Evolutionary conservation across 1,140 invertebrate genomes (phyloP), one percentile per base, ranked within the genome.

Genomic region (Hestina assimilis): DNA sequence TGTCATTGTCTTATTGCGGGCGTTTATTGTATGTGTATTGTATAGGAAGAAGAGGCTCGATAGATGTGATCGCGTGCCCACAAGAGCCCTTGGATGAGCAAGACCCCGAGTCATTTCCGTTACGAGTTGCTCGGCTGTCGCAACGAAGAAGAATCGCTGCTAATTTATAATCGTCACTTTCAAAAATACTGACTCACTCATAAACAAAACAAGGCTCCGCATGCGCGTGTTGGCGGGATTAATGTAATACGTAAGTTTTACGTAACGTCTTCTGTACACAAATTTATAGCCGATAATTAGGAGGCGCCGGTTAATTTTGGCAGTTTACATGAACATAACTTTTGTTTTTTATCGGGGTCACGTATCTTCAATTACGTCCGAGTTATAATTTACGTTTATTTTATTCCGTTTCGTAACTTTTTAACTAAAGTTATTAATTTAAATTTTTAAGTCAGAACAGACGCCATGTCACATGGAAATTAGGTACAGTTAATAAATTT

Each of bases 111-210:
- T 83, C 78, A 87, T 83, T 84, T 84, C 81, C 83, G 78, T 72
- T 68, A 66, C 59, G 61, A 63, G 60, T 61, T 62, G 58, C 54
- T 64, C 55, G 31, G 21, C 9, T 53, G 66, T 71, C 51, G 65
- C 60, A 72, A 76, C 63, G 41, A 52, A 74, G 78, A 83, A 82
- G 75, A 80, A 79, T 81, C 71, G 61, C 61, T 79, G 75, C 72
- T 83, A 83, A 86, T 86, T 83, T 79, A 77, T 82, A 75, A 82
- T 83, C 72, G 72, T 78, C 80, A 79, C 72, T 82, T 79, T 80
- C 72, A 69, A 76, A 79, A 79, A 79, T 68, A 73, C 67, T 83
- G 80, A 86, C 66, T 82, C 77, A 85, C 65, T 62, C 58, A 63
- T 60, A 72, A 63, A 70, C 63, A 70, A 75, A 70, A 73, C 58